Percentiles rank a stretch among this genome's conserved stretches.
Evolutionary conservation across 2,797 vertebrate species (phyloP).

Genomic region (Peromyscus attwateri): DNA sequence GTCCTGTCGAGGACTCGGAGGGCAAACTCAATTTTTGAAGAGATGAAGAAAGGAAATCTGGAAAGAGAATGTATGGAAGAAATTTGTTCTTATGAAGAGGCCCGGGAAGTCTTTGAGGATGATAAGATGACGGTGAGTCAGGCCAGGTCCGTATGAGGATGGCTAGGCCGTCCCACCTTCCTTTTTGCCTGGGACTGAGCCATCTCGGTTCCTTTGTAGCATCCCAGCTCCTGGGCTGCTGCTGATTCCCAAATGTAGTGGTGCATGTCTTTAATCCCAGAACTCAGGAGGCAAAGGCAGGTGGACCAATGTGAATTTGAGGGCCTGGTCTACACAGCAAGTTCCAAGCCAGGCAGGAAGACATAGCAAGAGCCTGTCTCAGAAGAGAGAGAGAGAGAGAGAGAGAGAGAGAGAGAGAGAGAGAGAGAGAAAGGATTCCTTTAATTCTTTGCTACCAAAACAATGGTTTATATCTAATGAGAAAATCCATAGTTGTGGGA

Average conservation of each 20-base stretch:
- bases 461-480: not conserved
- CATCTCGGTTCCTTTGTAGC: not conserved
- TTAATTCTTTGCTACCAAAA: not conserved
- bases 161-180: not conserved
- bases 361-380: not conserved
- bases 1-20: slow-evolving; percentile 91
- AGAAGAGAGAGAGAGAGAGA: not conserved
- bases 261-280: not conserved
- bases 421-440: not conserved
- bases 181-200: not conserved
- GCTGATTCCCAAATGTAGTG: not conserved
- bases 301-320: not conserved
- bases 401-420: accelerated
- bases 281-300: not conserved
- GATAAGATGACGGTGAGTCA: slow-evolving; percentile 87
- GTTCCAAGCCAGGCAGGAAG: not conserved
- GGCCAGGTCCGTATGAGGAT: not conserved
- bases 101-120: slow-evolving; percentile 96
- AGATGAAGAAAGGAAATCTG: slow-evolving; percentile 92
- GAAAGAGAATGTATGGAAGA: slow-evolving; percentile 96
- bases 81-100: slow-evolving; percentile 93
- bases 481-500: not conserved
- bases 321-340: not conserved
- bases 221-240: not conserved
- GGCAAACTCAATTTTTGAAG: slow-evolving; percentile 92